Conservation (phyloP, 2,888 invertebrate species). For the Tolmerus cingulatus region DNA sequence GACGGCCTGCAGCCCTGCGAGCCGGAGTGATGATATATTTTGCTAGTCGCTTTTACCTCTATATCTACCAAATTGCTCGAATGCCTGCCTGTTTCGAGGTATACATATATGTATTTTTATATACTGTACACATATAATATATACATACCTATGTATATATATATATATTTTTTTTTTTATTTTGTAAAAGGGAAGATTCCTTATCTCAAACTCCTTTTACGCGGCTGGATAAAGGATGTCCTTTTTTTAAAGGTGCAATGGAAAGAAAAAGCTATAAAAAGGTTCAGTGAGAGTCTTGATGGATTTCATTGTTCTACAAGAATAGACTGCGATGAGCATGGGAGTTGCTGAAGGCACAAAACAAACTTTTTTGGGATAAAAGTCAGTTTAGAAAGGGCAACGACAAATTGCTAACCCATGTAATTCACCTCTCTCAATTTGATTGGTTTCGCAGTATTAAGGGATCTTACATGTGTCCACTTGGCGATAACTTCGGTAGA, state of each 20-base stretch:
- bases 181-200: neutral
- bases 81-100: conserved; percentile 11
- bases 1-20: neutral
- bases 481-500: neutral
- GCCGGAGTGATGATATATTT: conserved; percentile 14
- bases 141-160: too few species aligned
- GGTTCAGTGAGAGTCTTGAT: neutral
- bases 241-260: conserved; percentile 19
- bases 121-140: neutral
- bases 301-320: conserved; percentile 26
- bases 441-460: neutral
- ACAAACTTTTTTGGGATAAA: neutral
- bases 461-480: neutral
- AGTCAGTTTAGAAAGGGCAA: neutral
- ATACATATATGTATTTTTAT: neutral
- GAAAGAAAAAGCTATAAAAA: neutral
- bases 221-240: conserved; percentile 10
- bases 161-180: too few species aligned
- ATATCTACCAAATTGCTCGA: conserved; percentile 23
- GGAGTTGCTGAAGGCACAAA: neutral
- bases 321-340: neutral
- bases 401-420: neutral
- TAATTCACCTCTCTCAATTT: neutral
- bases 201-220: conserved; percentile 4
- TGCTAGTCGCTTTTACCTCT: neutral